Evolutionary conservation across 2,888 invertebrate genomes (phyloP), one percentile per base, ranked within the genome.

Genomic region (Micoletzkya japonica): DNA sequence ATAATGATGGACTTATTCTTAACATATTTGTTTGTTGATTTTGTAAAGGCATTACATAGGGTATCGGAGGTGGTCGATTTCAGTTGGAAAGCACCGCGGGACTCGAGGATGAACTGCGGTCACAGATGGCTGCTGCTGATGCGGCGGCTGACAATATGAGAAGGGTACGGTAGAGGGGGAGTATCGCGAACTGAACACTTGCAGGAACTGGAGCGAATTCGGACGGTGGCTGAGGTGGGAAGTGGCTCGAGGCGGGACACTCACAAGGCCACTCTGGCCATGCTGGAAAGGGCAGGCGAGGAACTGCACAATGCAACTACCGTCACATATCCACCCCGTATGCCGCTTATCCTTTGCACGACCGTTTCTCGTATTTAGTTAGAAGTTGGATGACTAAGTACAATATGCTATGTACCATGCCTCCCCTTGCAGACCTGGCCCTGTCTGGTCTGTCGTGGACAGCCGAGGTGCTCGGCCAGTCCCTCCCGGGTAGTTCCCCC

Each of bases 261-360:
- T 2, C 26, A 30, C 6, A 52, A 44, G 30, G 76, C 77, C 39
- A 74, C 80, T 26, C 64, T 74, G 10, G 66, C 74, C 49, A 80
- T 84, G 74, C 70, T 84, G 32, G 78, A 79, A 1, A 75, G 77
- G 20, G 76, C 79, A 67, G 74, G 73, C 39, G 84, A 84, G 44
- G 83, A 83, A 30, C 73, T 83, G 24, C 79, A 79, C 60, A 84
- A 84, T 61, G 80, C 84, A 37, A 77, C 81, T 7, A 79, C 81
- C 4, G 81, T 85, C 30, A 73, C 75, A 10, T 84, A 81, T 73
- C 84, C 84, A 20, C 74, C 77, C 7, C 83, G 82, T 82, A 32
- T 58, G 76, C 30, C 6, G 34, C 10, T 58, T 4, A 28, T 17
- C 6, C 24, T 26, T 28, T 10, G 10, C 10, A 28, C 14, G 20